phyloP scores from a whole-genome alignment of 2,113 vertebrate species.

The Macheiramphus alcinus region DNA sequence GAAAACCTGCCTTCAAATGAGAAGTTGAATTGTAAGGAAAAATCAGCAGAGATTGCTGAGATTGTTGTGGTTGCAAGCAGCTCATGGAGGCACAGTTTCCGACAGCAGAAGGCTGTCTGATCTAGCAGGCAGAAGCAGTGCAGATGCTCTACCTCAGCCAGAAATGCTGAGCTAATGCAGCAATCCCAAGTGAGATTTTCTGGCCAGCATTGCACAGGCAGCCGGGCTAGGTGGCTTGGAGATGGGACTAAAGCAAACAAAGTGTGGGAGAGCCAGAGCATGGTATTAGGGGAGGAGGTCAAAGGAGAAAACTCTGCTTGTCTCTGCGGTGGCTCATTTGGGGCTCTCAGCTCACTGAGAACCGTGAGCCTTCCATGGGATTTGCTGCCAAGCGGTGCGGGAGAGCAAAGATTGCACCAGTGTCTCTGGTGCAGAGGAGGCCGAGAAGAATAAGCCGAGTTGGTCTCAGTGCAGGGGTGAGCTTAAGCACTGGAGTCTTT shows the following conservation, averaged over 20 bases:
- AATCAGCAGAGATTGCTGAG: background rate
- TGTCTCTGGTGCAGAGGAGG: accelerated
- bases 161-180: background rate
- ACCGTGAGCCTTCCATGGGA: accelerated
- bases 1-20: background rate
- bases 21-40: background rate
- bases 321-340: accelerated
- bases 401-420: accelerated
- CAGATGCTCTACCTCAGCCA: background rate
- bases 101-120: background rate
- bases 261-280: background rate
- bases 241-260: background rate
- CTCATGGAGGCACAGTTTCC: accelerated
- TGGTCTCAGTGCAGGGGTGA: accelerated
- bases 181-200: background rate
- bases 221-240: background rate
- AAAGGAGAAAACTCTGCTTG: background rate
- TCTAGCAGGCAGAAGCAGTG: background rate
- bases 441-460: accelerated
- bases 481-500: background rate
- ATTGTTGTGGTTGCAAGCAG: background rate
- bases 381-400: background rate
- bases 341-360: background rate
- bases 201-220: background rate
- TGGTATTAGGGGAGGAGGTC: background rate